Percentiles rank a stretch among this genome's conserved stretches.
Evolutionary conservation across 2,797 vertebrate genomes (phyloP).

Genomic region (Otolemur crassicaudatus): DNA sequence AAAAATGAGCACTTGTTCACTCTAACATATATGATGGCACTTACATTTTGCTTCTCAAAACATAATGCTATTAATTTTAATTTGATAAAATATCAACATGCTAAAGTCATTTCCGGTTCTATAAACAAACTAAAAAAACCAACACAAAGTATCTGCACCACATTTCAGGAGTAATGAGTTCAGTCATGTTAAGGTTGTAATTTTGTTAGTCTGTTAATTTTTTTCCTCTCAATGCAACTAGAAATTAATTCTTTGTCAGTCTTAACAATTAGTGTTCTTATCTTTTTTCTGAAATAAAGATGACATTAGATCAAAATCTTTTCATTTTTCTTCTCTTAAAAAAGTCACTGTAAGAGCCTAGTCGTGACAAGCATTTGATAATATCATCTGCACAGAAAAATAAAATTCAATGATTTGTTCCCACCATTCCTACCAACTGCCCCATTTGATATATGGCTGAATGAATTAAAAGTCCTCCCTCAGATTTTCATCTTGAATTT

Average conservation of each 20-base stretch:
- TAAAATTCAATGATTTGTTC: constrained; percentile 73
- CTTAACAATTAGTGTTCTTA: constrained; percentile 83
- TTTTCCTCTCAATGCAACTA: constrained; percentile 83
- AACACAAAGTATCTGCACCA: constrained; percentile 73
- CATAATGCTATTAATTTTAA: constrained; percentile 75
- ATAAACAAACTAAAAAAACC: constrained; percentile 81
- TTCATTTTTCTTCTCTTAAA: constrained; percentile 81
- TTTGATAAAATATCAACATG: constrained; percentile 75
- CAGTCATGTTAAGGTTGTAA: constrained; percentile 83
- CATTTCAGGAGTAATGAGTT: constrained; percentile 80
- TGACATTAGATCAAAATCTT: constrained; percentile 84
- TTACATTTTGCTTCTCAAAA: constrained; percentile 68
- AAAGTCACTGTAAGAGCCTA: constrained; percentile 74
- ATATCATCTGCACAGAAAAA: constrained; percentile 75
- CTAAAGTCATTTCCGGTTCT: constrained; percentile 80
- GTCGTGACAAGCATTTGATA: constrained; percentile 80
- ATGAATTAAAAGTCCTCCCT: constrained; percentile 49
- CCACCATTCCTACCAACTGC: constrained; percentile 36
- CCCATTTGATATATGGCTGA: background rate
- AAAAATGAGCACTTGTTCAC: background rate
- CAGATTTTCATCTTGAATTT: background rate
- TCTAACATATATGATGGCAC: constrained; percentile 59
- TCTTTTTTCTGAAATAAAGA: constrained; percentile 81
- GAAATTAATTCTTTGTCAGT: constrained; percentile 85
- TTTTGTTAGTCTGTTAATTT: constrained; percentile 84